Conservation (phyloP, 30 jellyfish, hydroid and myxozoan genomes). For the Clytia hemisphaerica region DNA sequence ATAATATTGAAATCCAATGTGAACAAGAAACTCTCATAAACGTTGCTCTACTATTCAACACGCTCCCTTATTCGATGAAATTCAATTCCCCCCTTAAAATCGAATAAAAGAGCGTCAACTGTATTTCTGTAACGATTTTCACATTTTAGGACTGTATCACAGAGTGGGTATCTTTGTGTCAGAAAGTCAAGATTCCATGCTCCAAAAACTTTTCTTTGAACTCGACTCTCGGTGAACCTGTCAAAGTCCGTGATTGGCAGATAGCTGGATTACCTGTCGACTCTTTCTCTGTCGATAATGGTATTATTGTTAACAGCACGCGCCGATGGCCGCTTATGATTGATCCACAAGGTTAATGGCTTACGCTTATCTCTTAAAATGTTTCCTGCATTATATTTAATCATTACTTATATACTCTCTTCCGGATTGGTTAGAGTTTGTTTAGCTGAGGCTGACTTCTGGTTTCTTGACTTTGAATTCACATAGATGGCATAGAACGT, state of each 20-base stretch:
- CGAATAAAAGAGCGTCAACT: no score
- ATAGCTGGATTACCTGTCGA: conserved; percentile 99
- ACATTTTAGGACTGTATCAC: conserved; percentile 62
- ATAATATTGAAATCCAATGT: no score
- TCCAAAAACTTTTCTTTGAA: conserved; percentile 62
- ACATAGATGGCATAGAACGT: no score
- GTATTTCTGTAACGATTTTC: neutral
- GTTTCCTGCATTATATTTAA: neutral
- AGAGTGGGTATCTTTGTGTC: conserved; percentile 72
- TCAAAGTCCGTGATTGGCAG: conserved; percentile 91
- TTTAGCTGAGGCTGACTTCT: no score
- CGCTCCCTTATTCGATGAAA: no score
- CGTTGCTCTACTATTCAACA: no score
- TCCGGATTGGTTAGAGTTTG: no score
- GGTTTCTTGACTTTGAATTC: no score
- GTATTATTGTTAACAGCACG: conserved; percentile 78
- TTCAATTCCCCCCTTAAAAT: no score
- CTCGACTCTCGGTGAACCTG: conserved; percentile 92
- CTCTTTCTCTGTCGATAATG: conserved; percentile 91
- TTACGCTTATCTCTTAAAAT: neutral
- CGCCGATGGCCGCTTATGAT: conserved; percentile 98
- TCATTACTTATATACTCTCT: no score
- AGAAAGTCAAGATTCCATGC: conserved; percentile 67
- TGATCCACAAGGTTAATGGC: conserved; percentile 99
- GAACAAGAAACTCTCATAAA: no score